Evolutionary conservation across 1,140 invertebrate genomes (phyloP), one percentile per base, ranked within the genome.

Genomic region (Amphibalanus amphitrite): DNA sequence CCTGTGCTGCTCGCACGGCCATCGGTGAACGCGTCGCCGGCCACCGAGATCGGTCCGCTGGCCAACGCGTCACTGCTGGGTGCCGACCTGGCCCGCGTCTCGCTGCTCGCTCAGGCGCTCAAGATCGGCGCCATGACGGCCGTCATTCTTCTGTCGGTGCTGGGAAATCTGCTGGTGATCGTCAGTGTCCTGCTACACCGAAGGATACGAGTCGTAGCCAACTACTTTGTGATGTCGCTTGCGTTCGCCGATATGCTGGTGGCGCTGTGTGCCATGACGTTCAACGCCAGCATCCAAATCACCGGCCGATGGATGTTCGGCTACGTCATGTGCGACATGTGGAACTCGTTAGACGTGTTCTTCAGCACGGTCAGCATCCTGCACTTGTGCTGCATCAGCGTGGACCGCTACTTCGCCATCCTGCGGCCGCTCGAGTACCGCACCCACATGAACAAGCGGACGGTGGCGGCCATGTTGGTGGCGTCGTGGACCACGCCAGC

Each of bases 211-310:
- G 88, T 92, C 69, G 90, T 93, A 73, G 96, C 93, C 67, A 97
- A 97, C 82, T 93, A 93, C 77, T 96, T 95, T 82, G 92, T 97
- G 69, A 93, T 96, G 38, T 94, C 91, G 30, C 81, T 97, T 28
- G 91, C 94, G 0, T 88, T 92, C 75, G 93, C 93, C 3, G 93
- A 97, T 79, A 87, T 94, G 80, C 81, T 95, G 28, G 93, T 97
- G 25, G 93, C 93, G 6, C 82, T 95, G n/a, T 90, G 93, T 76
- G 91, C 91, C 59, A 94, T 93, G 94, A 93, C 90, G 28, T 96
- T 97, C 81, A 97, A 95, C 81, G 91, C 92, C 28, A 91, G 88
- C 76, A 86, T 92, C 15, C 89, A 91, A 77, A 79, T 94, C 3
- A 89, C 87, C 28, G 86, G 86, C 30, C 82, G 80, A 73, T 97